phyloP scores from a whole-genome alignment of 2,888 invertebrate species.

The Acanthosepion esculentum region DNA sequence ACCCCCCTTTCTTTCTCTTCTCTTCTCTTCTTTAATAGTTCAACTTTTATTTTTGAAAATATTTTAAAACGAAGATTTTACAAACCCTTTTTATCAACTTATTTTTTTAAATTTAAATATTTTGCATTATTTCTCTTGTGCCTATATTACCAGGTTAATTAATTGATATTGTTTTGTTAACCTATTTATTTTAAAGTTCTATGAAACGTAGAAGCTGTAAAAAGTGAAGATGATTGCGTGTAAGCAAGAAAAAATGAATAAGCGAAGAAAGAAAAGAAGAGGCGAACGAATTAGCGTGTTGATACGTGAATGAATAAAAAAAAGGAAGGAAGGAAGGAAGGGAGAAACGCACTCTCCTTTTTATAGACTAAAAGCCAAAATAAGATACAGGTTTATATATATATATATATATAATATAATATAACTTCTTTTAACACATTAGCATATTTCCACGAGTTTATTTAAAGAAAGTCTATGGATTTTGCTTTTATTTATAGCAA shows the following conservation, averaged over 20 bases:
- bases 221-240: background rate
- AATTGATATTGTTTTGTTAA: background rate
- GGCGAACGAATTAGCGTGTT: background rate
- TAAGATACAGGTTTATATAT: background rate
- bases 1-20: too few relatives aligned
- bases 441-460: background rate
- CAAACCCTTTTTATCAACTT: background rate
- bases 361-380: background rate
- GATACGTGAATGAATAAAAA: background rate
- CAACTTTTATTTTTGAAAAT: background rate
- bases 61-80: background rate
- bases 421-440: background rate
- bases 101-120: background rate
- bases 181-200: background rate
- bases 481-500: background rate
- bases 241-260: background rate
- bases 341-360: background rate
- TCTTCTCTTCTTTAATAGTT: too few relatives aligned
- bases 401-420: too few relatives aligned
- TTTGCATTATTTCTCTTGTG: background rate
- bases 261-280: background rate
- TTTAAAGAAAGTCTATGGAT: background rate
- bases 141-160: too few relatives aligned
- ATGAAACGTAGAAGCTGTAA: background rate
- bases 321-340: accelerated